Conservation (phyloP, 2,797 vertebrate genomes). For the Sitta carolinensis region DNA sequence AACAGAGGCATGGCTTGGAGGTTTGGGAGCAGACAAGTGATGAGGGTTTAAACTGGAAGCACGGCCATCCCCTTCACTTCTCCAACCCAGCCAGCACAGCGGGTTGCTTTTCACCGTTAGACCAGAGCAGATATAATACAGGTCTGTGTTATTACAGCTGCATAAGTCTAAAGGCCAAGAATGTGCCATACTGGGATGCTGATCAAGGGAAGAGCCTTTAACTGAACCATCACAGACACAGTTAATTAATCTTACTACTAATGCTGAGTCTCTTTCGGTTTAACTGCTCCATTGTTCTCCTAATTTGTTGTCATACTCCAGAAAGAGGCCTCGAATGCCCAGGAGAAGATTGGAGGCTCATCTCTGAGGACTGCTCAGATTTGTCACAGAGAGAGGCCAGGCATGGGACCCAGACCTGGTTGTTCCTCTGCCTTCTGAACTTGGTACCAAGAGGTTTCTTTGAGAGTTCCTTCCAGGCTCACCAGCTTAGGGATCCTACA, state of each 20-base stretch:
- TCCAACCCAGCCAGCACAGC: not conserved
- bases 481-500: not conserved
- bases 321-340: not conserved
- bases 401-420: not conserved
- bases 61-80: not conserved
- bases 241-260: not conserved
- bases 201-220: not conserved
- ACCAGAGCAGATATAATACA: not conserved
- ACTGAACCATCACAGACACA: not conserved
- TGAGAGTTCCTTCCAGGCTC: not conserved
- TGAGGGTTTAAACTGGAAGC: slow-evolving; percentile 2
- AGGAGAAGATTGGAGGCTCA: not conserved
- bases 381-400: not conserved
- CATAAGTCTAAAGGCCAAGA: not conserved
- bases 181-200: not conserved
- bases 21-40: not conserved
- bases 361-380: not conserved
- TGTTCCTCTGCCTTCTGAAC: not conserved
- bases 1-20: not conserved
- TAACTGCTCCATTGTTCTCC: not conserved
- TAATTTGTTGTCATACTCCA: not conserved
- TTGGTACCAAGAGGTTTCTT: not conserved
- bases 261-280: not conserved
- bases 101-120: not conserved
- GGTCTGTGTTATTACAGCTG: not conserved